Conservation (phyloP, 2,113 vertebrate species). For the Elephantulus edwardii region DNA sequence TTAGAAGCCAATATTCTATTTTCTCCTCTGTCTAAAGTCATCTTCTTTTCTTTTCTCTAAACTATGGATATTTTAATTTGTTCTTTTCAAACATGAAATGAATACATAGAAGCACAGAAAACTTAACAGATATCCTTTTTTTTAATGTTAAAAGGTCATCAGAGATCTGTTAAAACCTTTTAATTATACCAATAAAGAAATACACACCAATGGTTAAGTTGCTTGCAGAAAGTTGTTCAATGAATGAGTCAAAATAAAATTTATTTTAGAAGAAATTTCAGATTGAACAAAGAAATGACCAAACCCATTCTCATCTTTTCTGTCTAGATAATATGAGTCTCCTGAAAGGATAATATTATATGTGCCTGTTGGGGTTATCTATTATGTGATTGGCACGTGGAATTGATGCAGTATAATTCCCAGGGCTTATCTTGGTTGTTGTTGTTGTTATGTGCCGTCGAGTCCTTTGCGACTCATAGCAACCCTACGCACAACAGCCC, state of each 20-base stretch:
- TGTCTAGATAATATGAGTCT: background rate
- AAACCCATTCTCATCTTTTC: background rate
- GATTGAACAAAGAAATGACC: background rate
- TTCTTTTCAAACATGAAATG: constrained; percentile 55
- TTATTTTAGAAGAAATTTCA: constrained; percentile 33
- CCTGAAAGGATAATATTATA: background rate
- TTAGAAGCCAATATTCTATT: background rate
- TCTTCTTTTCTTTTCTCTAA: background rate
- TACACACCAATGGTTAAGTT: constrained; percentile 58
- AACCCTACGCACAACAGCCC: too few relatives aligned
- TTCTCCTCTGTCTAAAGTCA: constrained; percentile 23
- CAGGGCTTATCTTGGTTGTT: background rate
- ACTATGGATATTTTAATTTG: constrained; percentile 21
- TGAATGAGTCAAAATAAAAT: constrained; percentile 44
- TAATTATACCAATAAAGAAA: constrained; percentile 44
- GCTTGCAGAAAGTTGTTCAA: constrained; percentile 40
- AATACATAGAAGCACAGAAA: constrained; percentile 23
- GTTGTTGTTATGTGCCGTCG: too few relatives aligned
- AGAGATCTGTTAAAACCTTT: constrained; percentile 50
- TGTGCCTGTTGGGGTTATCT: background rate
- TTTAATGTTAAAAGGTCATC: constrained; percentile 23
- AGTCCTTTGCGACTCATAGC: too few relatives aligned
- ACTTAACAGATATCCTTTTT: constrained; percentile 7
- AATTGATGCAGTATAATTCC: background rate
- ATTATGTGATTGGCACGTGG: background rate